phyloP scores from a whole-genome alignment of 2,797 vertebrate genomes.

The Poliocrania exsul region DNA sequence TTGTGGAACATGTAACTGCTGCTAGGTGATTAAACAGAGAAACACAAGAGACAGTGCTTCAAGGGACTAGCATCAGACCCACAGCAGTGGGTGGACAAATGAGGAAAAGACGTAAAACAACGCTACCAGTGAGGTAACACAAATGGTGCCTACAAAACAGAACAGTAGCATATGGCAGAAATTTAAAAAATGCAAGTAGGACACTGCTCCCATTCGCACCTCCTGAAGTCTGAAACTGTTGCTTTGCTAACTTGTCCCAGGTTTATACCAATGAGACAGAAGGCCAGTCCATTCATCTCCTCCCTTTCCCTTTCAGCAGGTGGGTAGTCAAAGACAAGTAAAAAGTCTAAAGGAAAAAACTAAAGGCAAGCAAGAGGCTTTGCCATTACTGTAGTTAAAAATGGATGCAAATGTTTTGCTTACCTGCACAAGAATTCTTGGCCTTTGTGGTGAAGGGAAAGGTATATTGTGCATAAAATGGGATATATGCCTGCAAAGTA shows the following conservation, averaged over 20 bases:
- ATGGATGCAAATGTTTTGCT: conserved; percentile 4
- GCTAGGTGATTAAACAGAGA: background rate
- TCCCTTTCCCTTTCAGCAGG: background rate
- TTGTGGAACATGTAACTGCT: background rate
- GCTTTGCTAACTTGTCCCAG: background rate
- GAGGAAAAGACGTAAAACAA: background rate
- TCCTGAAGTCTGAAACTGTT: background rate
- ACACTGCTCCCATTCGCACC: background rate
- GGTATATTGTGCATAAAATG: conserved; percentile 98
- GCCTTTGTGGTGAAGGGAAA: conserved; percentile 96
- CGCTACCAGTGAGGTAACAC: background rate
- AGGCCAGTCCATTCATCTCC: background rate
- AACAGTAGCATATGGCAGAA: background rate
- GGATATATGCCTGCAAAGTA: conserved; percentile 89
- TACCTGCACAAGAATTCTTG: conserved; percentile 96
- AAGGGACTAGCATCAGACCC: background rate
- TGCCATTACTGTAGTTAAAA: background rate
- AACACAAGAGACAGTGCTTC: background rate
- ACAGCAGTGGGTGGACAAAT: background rate
- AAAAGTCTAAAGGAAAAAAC: background rate
- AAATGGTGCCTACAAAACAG: background rate
- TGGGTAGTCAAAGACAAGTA: background rate
- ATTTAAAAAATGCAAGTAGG: background rate
- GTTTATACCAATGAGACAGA: background rate
- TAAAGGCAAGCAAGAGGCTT: background rate